These are phyloP conservation scores for Junonia oenone DNA, from an alignment of 2,888 invertebrate species.

Conservation along the genomic window DNA sequence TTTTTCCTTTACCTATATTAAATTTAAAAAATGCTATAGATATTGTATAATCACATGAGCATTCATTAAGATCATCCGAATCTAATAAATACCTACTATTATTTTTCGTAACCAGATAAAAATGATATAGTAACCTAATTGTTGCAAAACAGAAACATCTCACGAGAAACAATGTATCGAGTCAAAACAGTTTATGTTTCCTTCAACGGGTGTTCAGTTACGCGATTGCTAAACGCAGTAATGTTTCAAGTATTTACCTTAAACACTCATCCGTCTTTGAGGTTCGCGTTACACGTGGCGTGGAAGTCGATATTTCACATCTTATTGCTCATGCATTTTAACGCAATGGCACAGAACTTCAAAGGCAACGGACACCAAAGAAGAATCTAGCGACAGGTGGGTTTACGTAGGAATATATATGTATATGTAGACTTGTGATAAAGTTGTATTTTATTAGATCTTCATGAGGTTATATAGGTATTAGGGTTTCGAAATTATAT, in stretches of 20 bases:
- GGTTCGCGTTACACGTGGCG: conserved; percentile 19
- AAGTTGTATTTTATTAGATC: neutral
- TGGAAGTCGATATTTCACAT: conserved; percentile 19
- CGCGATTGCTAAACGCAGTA: conserved; percentile 14
- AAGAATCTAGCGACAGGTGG: conserved; percentile 11
- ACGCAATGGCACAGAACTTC: conserved; percentile 24
- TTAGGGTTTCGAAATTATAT: too few relatives aligned
- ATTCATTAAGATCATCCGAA: too few relatives aligned
- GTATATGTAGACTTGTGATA: neutral
- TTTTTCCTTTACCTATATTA: too few relatives aligned
- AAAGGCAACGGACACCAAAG: conserved; percentile 20
- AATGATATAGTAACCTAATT: too few relatives aligned
- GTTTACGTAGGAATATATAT: conserved; percentile 1
- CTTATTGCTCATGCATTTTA: conserved; percentile 19
- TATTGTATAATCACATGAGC: too few relatives aligned
- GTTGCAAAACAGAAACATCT: too few relatives aligned
- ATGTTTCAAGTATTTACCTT: conserved; percentile 17
- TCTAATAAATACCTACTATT: too few relatives aligned
- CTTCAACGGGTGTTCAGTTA: conserved; percentile 25
- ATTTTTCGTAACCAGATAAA: too few relatives aligned
- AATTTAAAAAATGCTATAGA: too few relatives aligned
- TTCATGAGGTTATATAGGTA: neutral
- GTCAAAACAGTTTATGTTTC: conserved; percentile 20
- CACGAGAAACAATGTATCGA: neutral
- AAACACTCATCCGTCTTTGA: conserved; percentile 24